Evolutionary conservation across 2,113 vertebrate species (phyloP), one percentile per base, ranked within the genome.

Genomic region (Nothocercus julius): DNA sequence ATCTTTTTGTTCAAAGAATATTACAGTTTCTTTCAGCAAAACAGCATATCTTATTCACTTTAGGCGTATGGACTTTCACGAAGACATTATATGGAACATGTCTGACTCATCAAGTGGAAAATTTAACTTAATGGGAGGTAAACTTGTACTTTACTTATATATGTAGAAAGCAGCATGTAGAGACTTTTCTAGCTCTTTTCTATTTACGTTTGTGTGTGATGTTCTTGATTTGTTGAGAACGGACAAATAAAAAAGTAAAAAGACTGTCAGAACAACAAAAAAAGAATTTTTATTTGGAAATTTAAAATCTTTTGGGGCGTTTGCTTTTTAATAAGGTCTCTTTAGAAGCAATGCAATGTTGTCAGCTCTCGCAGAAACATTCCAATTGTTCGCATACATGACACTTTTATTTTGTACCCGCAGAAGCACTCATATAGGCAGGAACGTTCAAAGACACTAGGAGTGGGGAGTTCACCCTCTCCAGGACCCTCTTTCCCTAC

Each of bases 81-180:
- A 20, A 1, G 2, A 11, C 10, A 4, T 16, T 4, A 4, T 8
- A 7, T 6, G 27, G 34, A 51, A 10, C 42, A 34, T 40, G 51
- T 40, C 19, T 32, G 13, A 15, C 59, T 32, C 7, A 9, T 7
- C 1, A 7, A 6, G 14, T 2, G 3, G 11, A 62, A 58, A 13
- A 15, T 7, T 3, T 36, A n/a, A 40, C n/a, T 2, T 7, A 34
- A 3, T 4, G 4, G 0, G 11, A 18, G 2, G 20, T 17, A 53
- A 19, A 20, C 1, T 25, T 40, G 0, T 9, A 0, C 20, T 4
- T 45, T n/a, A 54, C 7, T 53, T 25, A 13, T 3, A 5, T 6
- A 18, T 13, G 7, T 14, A 11, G 53, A 44, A 5, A 4, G 11
- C 15, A 58, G 11, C 9, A 19, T 20, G 3, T 0, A 28, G 13